Percentiles rank a stretch among this genome's conserved stretches.
Evolutionary conservation across 2,113 vertebrate species (phyloP).

Genomic region (Illadopsis cleaveri): DNA sequence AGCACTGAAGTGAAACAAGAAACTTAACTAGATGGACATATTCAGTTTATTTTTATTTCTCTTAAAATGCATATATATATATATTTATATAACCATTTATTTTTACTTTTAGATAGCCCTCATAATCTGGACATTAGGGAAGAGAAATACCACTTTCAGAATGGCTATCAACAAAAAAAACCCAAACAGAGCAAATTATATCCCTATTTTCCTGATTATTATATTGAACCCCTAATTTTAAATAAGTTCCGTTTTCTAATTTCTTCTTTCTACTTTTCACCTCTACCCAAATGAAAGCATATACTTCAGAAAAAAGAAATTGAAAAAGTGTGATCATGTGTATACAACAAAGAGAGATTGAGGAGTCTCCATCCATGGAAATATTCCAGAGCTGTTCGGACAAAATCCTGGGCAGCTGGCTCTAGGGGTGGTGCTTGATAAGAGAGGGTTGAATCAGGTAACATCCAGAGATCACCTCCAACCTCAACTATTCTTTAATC

Average conservation of each 20-base stretch:
- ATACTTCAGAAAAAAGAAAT: neutral
- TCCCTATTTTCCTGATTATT: neutral
- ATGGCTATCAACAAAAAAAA: neutral
- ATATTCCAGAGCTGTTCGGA: neutral
- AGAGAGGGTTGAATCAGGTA: neutral
- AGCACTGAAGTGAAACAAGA: neutral
- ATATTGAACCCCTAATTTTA: neutral
- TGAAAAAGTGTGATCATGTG: no score
- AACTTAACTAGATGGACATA: neutral
- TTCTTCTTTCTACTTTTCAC: neutral
- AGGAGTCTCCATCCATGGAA: neutral
- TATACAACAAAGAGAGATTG: neutral
- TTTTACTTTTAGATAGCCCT: neutral
- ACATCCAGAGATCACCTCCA: neutral
- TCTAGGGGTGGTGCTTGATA: fast-evolving
- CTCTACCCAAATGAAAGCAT: neutral
- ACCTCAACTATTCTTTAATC: neutral
- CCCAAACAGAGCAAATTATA: neutral
- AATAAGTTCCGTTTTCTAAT: neutral
- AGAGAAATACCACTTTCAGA: neutral
- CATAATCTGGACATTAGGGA: neutral
- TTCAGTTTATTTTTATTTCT: neutral
- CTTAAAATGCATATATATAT: neutral
- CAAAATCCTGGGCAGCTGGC: neutral
- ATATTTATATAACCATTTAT: neutral